Evolutionary conservation across 2,113 vertebrate genomes (phyloP), one percentile per base, ranked within the genome.

Genomic region (Thunnus thynnus): DNA sequence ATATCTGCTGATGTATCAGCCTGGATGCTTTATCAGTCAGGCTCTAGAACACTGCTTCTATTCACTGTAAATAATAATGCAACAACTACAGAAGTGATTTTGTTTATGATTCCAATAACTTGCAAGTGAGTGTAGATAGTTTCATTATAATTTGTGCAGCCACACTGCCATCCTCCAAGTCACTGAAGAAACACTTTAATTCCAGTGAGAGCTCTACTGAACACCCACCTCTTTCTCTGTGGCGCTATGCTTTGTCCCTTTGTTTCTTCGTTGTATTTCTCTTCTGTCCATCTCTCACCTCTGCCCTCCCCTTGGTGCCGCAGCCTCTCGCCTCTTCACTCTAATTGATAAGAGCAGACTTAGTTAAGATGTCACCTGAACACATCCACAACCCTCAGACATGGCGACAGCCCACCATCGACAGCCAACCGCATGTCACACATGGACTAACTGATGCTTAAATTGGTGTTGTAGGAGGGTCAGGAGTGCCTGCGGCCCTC

Each of bases 291-390:
- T 83, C 58, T 58, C 80, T 83, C 63, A 86, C 85, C 88, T 78
- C 80, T 78, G 85, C 67, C 80, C 73, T 84, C 78, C 57, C 65
- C 77, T 74, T 55, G 52, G 60, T 10, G 78, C 74, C 3, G 14
- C 73, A 46, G 70, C 27, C 70, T 81, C 57, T 78, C 5, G 10
- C 60, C 67, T 64, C 82, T 67, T 84, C 83, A 85, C 85, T 88
- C 83, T 95, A 95, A 94, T 93, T 94, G 90, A 93, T 87, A 88
- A 80, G 75, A 93, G 78, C 93, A 94, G 92, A 88, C 91, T 91
- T 93, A 89, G 94, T 94, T 93, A 94, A 93, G 94, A 92, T 94
- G 94, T 94, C 93, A 93, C 90, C 85, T 79, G 84, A 88, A 92
- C 90, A 89, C 88, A 82, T 93, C 89, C 85, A 84, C 83, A 55